Percentiles rank a stretch among this genome's conserved stretches.
Conservation (phyloP, 2,888 invertebrate species). For the Drosophila mettleri region DNA sequence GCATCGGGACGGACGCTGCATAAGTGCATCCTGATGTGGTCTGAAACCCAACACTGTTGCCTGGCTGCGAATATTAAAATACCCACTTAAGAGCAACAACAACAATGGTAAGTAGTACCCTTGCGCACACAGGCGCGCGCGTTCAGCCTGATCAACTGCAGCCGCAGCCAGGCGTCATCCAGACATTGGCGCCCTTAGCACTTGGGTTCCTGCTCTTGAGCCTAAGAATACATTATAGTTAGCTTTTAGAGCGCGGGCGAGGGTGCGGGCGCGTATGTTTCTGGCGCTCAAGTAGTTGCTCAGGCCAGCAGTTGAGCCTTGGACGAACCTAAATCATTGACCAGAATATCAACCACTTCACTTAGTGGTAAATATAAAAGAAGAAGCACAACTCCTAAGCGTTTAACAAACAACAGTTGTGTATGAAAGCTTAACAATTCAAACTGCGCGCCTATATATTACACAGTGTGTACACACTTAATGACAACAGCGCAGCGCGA, state of each 20-base stretch:
- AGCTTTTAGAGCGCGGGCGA: constrained; percentile 11
- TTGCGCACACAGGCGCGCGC: constrained; percentile 33
- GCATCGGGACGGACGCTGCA: constrained; percentile 40
- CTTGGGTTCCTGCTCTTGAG: constrained; percentile 37
- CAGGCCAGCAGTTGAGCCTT: background rate
- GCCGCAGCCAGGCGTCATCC: constrained; percentile 28
- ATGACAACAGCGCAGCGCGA: constrained; percentile 1
- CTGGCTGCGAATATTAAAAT: constrained; percentile 76
- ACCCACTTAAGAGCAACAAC: constrained; percentile 71
- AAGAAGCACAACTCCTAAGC: background rate
- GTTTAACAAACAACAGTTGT: background rate
- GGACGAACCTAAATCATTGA: background rate
- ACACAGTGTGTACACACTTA: constrained; percentile 30
- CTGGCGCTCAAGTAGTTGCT: constrained; percentile 16
- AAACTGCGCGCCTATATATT: constrained; percentile 10
- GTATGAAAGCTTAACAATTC: background rate
- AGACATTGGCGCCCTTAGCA: constrained; percentile 58
- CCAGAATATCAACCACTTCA: background rate
- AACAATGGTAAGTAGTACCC: constrained; percentile 50
- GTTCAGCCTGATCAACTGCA: constrained; percentile 42
- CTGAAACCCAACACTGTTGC: constrained; percentile 73
- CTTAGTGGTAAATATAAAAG: background rate
- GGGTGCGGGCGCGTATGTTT: background rate
- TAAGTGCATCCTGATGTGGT: constrained; percentile 62
- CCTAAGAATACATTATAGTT: constrained; percentile 28